These are phyloP conservation scores for Drosophila kepulauana DNA, from an alignment of 1,140 invertebrate genomes.

Conservation along the genomic window DNA sequence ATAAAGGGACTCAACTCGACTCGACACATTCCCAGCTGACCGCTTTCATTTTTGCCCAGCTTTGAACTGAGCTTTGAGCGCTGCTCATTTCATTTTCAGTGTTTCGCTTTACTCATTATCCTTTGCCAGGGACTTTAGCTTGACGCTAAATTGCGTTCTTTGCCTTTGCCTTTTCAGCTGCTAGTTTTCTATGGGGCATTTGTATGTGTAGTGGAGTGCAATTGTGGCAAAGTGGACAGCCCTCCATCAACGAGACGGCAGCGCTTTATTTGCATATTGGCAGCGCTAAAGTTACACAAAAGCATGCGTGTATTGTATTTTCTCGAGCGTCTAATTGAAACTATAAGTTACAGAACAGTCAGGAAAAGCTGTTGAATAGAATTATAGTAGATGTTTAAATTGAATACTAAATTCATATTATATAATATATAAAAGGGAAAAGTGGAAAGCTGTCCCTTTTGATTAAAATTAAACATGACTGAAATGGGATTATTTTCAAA, in stretches of 20 bases:
- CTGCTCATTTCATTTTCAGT: slow-evolving; percentile 1
- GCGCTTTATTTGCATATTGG: slow-evolving; percentile 2
- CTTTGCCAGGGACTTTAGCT: background rate
- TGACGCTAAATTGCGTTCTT: background rate
- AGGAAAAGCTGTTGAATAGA: too few relatives aligned
- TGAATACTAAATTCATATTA: too few relatives aligned
- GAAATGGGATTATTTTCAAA: background rate
- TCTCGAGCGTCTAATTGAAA: too few relatives aligned
- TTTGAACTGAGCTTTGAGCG: background rate
- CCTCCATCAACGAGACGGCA: slow-evolving; percentile 1
- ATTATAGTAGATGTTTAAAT: too few relatives aligned
- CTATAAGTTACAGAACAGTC: too few relatives aligned
- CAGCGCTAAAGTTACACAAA: background rate
- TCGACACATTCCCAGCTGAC: slow-evolving; percentile 1
- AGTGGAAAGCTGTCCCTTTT: too few relatives aligned
- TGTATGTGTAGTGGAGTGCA: background rate
- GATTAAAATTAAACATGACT: too few relatives aligned
- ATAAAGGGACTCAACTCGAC: background rate
- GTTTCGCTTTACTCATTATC: slow-evolving; percentile 4
- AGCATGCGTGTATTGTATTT: too few relatives aligned
- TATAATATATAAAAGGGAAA: too few relatives aligned
- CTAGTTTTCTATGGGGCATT: background rate
- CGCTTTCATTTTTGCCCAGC: background rate
- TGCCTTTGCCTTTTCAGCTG: background rate
- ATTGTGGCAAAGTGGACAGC: slow-evolving; percentile 7